Percentiles rank a stretch among this genome's conserved stretches.
phyloP scores from a whole-genome alignment of 1,140 invertebrate genomes.

The Papilio polyxenes region DNA sequence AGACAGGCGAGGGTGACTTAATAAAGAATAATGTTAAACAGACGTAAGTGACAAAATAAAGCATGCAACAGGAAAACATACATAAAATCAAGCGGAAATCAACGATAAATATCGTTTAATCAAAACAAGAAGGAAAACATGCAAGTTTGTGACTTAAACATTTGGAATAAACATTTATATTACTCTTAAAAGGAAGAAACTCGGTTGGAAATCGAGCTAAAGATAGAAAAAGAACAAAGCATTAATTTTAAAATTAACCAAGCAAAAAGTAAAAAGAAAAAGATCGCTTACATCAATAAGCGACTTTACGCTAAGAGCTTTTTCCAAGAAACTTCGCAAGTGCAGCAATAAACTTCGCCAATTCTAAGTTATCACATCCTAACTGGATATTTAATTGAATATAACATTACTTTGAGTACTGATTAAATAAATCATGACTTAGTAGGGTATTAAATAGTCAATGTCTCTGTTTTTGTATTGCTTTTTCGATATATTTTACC shows the following conservation, averaged over 20 bases:
- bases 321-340: slow-evolving; percentile 7
- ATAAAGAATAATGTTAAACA: neutral
- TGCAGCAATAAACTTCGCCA: neutral
- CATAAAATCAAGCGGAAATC: neutral
- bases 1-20: slow-evolving; percentile 4
- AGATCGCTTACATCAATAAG: neutral
- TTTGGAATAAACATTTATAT: no score
- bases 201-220: no score
- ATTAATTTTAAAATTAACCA: no score
- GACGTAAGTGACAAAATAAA: neutral
- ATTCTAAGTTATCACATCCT: neutral
- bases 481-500: no score
- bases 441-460: neutral
- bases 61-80: neutral
- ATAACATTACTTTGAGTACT: neutral
- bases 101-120: neutral
- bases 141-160: no score
- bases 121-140: no score
- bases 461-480: no score
- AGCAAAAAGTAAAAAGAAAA: neutral
- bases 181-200: no score
- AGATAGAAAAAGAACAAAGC: no score
- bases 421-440: neutral
- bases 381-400: neutral
- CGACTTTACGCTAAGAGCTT: neutral